Evolutionary conservation across 2,113 vertebrate genomes (phyloP).

Genomic region (Budorcas taxicolor): DNA sequence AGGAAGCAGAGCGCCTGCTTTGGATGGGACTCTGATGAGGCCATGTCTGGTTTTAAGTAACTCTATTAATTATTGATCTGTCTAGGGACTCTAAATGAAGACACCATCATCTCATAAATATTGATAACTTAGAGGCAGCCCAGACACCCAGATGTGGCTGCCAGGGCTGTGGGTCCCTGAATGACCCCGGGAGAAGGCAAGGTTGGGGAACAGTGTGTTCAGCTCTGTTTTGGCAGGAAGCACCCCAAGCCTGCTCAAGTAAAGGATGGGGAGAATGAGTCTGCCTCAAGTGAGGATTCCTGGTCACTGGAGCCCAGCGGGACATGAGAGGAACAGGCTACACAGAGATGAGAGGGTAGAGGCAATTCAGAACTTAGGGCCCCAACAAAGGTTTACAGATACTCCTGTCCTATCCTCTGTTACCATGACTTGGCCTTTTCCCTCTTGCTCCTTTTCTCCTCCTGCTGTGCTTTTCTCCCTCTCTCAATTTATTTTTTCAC

Average conservation of each 20-base stretch:
- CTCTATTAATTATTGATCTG: constrained; percentile 1
- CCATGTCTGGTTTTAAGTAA: constrained; percentile 32
- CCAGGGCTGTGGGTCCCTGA: neutral
- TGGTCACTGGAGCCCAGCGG: neutral
- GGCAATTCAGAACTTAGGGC: neutral
- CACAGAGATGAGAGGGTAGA: neutral
- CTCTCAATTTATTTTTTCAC: neutral
- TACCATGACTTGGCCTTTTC: neutral
- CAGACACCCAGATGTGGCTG: neutral
- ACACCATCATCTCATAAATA: constrained; percentile 13
- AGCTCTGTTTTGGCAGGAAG: neutral
- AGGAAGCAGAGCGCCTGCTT: neutral
- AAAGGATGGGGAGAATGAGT: neutral
- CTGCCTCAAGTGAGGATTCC: neutral
- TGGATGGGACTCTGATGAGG: neutral
- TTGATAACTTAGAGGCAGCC: neutral
- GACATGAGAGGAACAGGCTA: neutral
- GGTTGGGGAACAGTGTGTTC: neutral
- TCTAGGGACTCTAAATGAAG: neutral
- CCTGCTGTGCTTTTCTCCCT: neutral
- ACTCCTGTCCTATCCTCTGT: neutral
- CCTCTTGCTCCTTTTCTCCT: neutral
- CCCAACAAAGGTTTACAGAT: neutral
- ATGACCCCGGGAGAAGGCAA: neutral
- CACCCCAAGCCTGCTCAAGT: neutral